These are phyloP conservation scores for Globodera ellingtonae DNA, from an alignment of 1,140 invertebrate species.

Conservation along the genomic window DNA sequence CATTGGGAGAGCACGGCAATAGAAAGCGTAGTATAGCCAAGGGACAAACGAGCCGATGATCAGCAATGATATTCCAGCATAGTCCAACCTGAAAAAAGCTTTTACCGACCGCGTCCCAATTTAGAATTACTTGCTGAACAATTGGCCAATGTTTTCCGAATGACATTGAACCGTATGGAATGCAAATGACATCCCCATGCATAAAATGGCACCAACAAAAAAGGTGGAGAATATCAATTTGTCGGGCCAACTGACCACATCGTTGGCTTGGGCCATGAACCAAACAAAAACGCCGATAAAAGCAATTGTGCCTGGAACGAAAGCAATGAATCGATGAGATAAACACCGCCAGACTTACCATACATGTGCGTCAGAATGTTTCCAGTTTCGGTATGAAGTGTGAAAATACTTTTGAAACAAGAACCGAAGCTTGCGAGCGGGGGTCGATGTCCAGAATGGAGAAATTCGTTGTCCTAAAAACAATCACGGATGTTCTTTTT, in stretches of 20 bases:
- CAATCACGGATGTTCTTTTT: slow-evolving; percentile 69
- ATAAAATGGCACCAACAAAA: slow-evolving; percentile 66
- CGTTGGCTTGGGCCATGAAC: slow-evolving; percentile 77
- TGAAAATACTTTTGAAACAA: slow-evolving; percentile 95
- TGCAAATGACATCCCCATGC: slow-evolving; percentile 91
- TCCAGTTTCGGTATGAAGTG: slow-evolving; percentile 81
- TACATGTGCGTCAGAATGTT: slow-evolving; percentile 97
- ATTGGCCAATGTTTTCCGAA: slow-evolving; percentile 87
- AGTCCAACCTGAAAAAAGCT: slow-evolving; percentile 75
- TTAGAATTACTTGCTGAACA: slow-evolving; percentile 81
- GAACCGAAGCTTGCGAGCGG: slow-evolving; percentile 90
- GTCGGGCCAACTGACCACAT: slow-evolving; percentile 55
- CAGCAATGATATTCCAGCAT: slow-evolving; percentile 94
- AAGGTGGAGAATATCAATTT: slow-evolving; percentile 53
- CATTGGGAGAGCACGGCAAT: slow-evolving; percentile 70
- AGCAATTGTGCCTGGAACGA: slow-evolving; percentile 72
- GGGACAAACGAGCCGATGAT: slow-evolving; percentile 99
- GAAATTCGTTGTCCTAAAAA: slow-evolving; percentile 97
- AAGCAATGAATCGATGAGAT: neutral
- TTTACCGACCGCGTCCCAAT: neutral
- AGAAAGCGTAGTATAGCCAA: slow-evolving; percentile 99
- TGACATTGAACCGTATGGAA: slow-evolving; percentile 99
- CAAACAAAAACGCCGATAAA: slow-evolving; percentile 81
- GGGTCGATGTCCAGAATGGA: slow-evolving; percentile 89
- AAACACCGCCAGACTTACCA: slow-evolving; percentile 53